A percentile compares a stretch with the other conserved stretches of the same genome.
Evolutionary conservation across 1,140 invertebrate genomes (phyloP).

Genomic region (Drosophila kikkawai): DNA sequence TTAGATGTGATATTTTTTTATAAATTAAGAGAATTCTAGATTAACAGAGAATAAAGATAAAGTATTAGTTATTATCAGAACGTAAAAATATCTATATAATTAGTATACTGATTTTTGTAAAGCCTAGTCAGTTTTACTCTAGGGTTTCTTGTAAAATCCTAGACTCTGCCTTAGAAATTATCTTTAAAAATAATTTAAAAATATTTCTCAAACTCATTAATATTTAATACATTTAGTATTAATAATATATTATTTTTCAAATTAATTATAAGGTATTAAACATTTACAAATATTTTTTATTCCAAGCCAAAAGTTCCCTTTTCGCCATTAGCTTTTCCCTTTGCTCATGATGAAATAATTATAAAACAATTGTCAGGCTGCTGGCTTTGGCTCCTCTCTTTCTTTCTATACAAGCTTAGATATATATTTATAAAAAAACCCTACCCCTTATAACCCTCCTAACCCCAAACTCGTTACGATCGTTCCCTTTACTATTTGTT

Average conservation of each 20-base stretch:
- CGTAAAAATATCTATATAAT: not conserved
- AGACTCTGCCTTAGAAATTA: too few species aligned
- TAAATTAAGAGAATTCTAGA: not conserved
- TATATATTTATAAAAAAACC: not conserved
- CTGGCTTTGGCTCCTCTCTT: slow-evolving; percentile 19
- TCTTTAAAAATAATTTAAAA: not conserved
- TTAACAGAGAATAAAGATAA: too few species aligned
- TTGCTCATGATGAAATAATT: slow-evolving; percentile 65
- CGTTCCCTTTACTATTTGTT: slow-evolving; percentile 31
- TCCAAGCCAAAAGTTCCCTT: not conserved
- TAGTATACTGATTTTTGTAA: not conserved
- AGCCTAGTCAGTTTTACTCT: accelerated
- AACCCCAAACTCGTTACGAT: slow-evolving; percentile 16
- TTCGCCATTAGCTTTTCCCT: slow-evolving; percentile 8
- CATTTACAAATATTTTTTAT: not conserved
- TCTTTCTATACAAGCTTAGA: not conserved
- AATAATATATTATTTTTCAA: not conserved
- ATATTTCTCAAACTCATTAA: not conserved
- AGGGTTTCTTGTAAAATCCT: too few species aligned
- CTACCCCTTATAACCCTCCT: not conserved
- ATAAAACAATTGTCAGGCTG: slow-evolving; percentile 75
- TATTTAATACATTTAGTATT: not conserved
- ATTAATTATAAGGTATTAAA: not conserved
- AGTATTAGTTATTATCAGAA: not conserved
- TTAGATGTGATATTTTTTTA: not conserved